phyloP scores from a whole-genome alignment of 2,888 invertebrate genomes.

The Diadegma fenestrale region DNA sequence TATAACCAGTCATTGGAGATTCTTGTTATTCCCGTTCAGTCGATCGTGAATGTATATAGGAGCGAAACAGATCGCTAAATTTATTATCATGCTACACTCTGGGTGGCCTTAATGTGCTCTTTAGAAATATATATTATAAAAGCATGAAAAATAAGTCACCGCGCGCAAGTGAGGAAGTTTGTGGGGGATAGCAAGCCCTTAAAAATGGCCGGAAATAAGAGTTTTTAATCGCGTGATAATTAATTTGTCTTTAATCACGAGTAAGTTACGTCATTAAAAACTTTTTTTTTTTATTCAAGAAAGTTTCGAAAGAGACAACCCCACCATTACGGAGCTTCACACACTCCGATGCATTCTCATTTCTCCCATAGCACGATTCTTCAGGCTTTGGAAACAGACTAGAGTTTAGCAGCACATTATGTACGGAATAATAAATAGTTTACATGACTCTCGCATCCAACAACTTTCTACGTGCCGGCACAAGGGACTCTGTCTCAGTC shows the following conservation, averaged over 20 bases:
- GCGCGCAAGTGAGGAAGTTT: not conserved
- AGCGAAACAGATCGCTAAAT: constrained; percentile 25
- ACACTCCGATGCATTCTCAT: constrained; percentile 4
- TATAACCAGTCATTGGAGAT: constrained; percentile 25
- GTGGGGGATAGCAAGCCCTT: not conserved
- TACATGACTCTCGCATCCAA: constrained; percentile 52
- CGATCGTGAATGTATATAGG: constrained; percentile 25
- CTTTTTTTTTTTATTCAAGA: not conserved
- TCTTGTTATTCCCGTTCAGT: constrained; percentile 43
- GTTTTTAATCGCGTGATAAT: not conserved
- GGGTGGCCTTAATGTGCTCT: constrained; percentile 24
- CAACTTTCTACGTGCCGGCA: constrained; percentile 59
- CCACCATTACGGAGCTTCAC: not conserved
- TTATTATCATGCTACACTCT: constrained; percentile 35
- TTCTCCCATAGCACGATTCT: not conserved
- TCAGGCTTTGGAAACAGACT: constrained; percentile 1
- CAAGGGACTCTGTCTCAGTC: constrained; percentile 43
- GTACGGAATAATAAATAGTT: constrained; percentile 42
- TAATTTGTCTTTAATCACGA: not conserved
- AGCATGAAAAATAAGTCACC: not conserved
- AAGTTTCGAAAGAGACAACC: not conserved
- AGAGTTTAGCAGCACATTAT: constrained; percentile 30
- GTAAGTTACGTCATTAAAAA: not conserved
- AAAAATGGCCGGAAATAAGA: not conserved
- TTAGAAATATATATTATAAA: not conserved